Evolutionary conservation across 2,113 vertebrate species (phyloP), one percentile per base, ranked within the genome.

Genomic region (Tinamus guttatus): DNA sequence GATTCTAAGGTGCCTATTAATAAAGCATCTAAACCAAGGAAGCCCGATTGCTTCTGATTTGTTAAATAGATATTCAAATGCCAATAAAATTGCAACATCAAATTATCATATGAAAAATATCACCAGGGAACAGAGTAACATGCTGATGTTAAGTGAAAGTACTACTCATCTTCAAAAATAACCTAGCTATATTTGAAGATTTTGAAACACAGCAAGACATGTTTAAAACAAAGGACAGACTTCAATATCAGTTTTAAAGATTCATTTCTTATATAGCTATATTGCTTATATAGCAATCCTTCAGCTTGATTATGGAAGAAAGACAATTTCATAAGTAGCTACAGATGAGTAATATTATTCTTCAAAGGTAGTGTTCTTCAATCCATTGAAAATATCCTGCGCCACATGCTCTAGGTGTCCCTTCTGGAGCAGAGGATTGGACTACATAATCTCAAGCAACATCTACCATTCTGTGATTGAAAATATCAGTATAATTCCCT

Each of bases 401-500:
- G 47, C 19, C 6, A 49, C 18, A 6, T 49, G 47, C 20, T 49
- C 19, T 21, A 49, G 47, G 47, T 49, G 20, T 20, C 19, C 20
- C 20, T 49, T 19, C 47, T 49, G 47, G 47, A 21, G 49, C 49
- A 49, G 21, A 20, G 10, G 11, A 11, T 22, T 49, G 10, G 49
- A 49, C 49, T 49, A 24, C 21, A 49, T 22, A 24, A 49, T 49
- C 49, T 49, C 21, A 24, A 49, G 49, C 49, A 49, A 22, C 49
- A 24, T 49, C 49, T 49, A 49, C 49, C 49, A 49, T 49, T 49
- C 49, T 49, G 49, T 49, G 49, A 83, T 85, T 95, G 69, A 87
- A 88, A 90, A 96, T 71, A 91, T 71, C 40, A 74, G n/a, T 80
- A 62, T 85, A 90, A 91, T 81, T 87, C 43, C 89, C 27, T 93